Percentiles rank a stretch among this genome's conserved stretches.
These are phyloP conservation scores for Zaprionus davidi DNA, from an alignment of 1,140 invertebrate species.

Conservation along the genomic window DNA sequence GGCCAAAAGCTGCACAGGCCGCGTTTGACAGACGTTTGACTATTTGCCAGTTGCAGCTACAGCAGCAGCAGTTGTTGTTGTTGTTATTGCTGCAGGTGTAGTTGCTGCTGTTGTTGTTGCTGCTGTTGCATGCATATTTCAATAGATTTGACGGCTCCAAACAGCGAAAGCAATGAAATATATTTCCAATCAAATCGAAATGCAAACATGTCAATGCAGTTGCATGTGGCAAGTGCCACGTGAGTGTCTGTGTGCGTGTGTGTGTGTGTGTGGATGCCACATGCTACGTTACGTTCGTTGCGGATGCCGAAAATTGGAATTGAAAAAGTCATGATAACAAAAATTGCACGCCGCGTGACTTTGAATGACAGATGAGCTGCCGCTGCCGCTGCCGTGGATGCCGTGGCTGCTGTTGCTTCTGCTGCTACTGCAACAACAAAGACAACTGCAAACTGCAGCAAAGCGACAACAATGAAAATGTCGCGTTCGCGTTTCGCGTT, in stretches of 20 bases:
- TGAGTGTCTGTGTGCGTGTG: slow-evolving; percentile 27
- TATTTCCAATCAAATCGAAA: slow-evolving; percentile 82
- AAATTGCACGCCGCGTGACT: slow-evolving; percentile 75
- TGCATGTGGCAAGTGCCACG: slow-evolving; percentile 16
- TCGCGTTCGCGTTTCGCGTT: slow-evolving; percentile 71
- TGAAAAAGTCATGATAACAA: slow-evolving; percentile 77
- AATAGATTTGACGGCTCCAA: slow-evolving; percentile 59
- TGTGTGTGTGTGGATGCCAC: slow-evolving; percentile 34
- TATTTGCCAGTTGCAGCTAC: slow-evolving; percentile 44
- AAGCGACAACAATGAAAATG: slow-evolving; percentile 75
- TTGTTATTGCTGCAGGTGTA: slow-evolving; percentile 23
- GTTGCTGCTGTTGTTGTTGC: slow-evolving; percentile 21
- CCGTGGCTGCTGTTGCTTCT: slow-evolving; percentile 16
- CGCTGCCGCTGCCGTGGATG: slow-evolving; percentile 5
- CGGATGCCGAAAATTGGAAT: slow-evolving; percentile 67
- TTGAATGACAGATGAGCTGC: slow-evolving; percentile 80
- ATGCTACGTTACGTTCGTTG: slow-evolving; percentile 8
- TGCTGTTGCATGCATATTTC: slow-evolving; percentile 60
- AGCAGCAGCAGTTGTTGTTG: slow-evolving; percentile 30
- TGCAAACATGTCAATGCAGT: slow-evolving; percentile 68
- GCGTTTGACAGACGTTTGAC: slow-evolving; percentile 77
- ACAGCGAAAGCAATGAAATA: slow-evolving; percentile 64
- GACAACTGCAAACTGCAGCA: slow-evolving; percentile 52
- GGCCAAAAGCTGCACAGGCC: slow-evolving; percentile 74
- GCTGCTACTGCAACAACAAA: slow-evolving; percentile 33